Evolutionary conservation across 2,888 invertebrate species (phyloP).

Genomic region (Spilarctia lutea): DNA sequence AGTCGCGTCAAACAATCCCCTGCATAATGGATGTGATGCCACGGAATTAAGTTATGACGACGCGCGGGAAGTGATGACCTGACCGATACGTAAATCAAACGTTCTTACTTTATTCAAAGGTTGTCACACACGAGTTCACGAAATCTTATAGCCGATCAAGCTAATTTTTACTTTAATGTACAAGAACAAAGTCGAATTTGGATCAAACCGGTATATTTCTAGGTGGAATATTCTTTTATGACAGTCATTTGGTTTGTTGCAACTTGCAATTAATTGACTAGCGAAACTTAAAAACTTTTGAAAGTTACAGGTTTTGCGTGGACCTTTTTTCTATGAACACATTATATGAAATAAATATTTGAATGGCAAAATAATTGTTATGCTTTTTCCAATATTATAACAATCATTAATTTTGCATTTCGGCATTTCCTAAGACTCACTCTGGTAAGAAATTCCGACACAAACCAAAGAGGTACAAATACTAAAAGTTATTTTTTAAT

Average conservation of each 20-base stretch:
- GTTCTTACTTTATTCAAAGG: conserved; percentile 31
- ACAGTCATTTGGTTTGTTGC: neutral
- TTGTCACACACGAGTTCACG: conserved; percentile 34
- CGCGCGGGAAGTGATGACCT: conserved; percentile 82
- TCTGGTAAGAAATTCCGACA: too few relatives aligned
- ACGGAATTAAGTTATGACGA: conserved; percentile 68
- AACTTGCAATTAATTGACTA: neutral
- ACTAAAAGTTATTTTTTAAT: neutral
- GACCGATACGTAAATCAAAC: conserved; percentile 74
- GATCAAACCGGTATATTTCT: neutral
- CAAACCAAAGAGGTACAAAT: too few relatives aligned
- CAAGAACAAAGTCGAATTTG: neutral
- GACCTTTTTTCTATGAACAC: neutral
- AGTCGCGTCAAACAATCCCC: conserved; percentile 20
- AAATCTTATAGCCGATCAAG: neutral
- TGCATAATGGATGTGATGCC: conserved; percentile 53
- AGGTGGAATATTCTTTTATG: neutral
- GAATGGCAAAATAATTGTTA: neutral
- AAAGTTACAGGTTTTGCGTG: neutral
- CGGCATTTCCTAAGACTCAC: too few relatives aligned
- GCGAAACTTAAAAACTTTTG: neutral
- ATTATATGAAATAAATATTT: neutral
- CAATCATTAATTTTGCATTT: too few relatives aligned
- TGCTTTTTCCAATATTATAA: too few relatives aligned
- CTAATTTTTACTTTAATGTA: neutral